Base-by-base conservation (phyloP, 2,113 vertebrate species). In the Mesoclemmys tuberculata region DNA sequence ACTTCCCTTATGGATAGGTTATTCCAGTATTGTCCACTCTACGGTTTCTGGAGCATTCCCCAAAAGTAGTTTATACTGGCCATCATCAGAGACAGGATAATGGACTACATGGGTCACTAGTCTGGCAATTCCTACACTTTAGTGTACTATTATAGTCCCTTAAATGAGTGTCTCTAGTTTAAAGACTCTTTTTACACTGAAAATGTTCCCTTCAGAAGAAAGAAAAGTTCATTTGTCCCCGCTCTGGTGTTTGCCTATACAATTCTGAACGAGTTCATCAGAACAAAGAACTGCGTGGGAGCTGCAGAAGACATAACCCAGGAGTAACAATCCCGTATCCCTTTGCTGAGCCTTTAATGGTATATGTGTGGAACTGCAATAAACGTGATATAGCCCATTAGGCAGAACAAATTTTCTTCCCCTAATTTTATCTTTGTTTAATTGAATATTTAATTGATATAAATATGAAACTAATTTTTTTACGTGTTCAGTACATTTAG, bases 371-470 rank as follows among this genome's bases (percentile, higher is more conserved):
- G 51, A 98, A 97, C 98, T 97, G 97, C 96, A 98, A 98, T 98
- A 97, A 98, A 97, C 48, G 89, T 87, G 98, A 97, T 96, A 97
- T 97, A 98, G 98, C 92, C 97, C 98, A 98, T 98, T 98, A 98
- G 98, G 98, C 98, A 98, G 98, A 98, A 98, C 97, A 98, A 97
- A 98, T 98, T 97, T 97, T 94, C 90, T 96, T 93, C 96, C 97
- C 89, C 84, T 97, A 97, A 98, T 98, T 98, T 98, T 98, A 98
- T 98, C 98, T 98, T 98, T 98, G 97, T 98, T 98, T 98, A 98
- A 98, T 98, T 98, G 98, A 98, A 98, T 98, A 98, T 98, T 98
- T 98, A 98, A 98, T 98, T 98, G 98, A 97, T 97, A 98, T 97
- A 97, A 98, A 98, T 97, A 98, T 21, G 91, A 98, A 98, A 93